Conservation (phyloP, 2,888 invertebrate genomes). For the Heliconius ethilla region DNA sequence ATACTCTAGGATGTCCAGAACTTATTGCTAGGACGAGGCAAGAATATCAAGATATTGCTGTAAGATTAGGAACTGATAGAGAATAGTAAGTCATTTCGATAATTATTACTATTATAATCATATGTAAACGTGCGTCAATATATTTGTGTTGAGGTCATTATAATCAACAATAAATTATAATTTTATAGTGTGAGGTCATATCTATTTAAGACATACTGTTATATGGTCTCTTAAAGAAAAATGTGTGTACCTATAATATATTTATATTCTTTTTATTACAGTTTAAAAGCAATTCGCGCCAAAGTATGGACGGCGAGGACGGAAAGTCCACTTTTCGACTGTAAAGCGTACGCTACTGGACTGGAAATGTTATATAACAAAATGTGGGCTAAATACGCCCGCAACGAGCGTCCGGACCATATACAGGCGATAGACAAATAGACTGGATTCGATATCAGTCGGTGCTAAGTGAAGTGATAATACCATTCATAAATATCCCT, state of each 20-base stretch:
- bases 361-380: slow-evolving; percentile 93
- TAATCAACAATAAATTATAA: background rate
- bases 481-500: slow-evolving; percentile 21
- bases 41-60: slow-evolving; percentile 98
- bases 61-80: slow-evolving; percentile 95
- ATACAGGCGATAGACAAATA: slow-evolving; percentile 79
- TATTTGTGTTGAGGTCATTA: background rate
- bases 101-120: background rate
- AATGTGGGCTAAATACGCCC: slow-evolving; percentile 94
- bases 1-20: slow-evolving; percentile 97
- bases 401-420: slow-evolving; percentile 92
- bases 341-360: slow-evolving; percentile 95
- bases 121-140: background rate
- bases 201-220: background rate
- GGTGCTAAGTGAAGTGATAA: slow-evolving; percentile 51
- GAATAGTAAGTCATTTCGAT: slow-evolving; percentile 90
- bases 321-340: slow-evolving; percentile 96
- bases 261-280: slow-evolving; percentile 56
- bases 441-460: slow-evolving; percentile 53
- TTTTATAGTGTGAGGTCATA: background rate
- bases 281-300: slow-evolving; percentile 94
- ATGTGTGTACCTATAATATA: background rate
- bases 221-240: background rate
- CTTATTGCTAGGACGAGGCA: slow-evolving; percentile 94
- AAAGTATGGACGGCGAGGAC: slow-evolving; percentile 97